Evolutionary conservation across 2,888 invertebrate species (phyloP).

Genomic region (Galerucella pusilla): DNA sequence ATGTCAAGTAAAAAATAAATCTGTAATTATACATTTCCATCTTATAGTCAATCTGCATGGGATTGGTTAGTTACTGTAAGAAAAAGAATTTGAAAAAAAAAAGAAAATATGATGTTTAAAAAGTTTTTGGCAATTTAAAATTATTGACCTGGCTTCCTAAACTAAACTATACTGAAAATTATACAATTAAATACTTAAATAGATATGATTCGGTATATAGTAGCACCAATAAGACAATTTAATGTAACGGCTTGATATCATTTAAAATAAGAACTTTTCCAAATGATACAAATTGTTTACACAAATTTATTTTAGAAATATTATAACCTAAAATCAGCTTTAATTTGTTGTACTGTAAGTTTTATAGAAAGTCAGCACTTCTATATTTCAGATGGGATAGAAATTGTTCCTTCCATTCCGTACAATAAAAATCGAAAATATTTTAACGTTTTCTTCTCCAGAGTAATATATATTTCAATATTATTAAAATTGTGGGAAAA

Average conservation of each 20-base stretch:
- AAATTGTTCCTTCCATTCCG: no score
- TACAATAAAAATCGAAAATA: no score
- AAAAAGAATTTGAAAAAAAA: neutral
- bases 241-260: neutral
- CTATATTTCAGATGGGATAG: no score
- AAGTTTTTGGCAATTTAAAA: neutral
- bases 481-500: no score
- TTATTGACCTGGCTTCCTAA: neutral
- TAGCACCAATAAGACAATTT: constrained; percentile 1
- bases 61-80: neutral
- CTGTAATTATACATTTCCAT: neutral
- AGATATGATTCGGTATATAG: neutral
- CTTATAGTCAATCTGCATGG: neutral
- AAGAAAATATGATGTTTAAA: neutral
- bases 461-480: no score
- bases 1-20: neutral
- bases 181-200: neutral
- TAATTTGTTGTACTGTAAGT: no score
- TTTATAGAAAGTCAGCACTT: no score
- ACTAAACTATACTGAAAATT: neutral
- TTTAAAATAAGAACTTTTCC: neutral
- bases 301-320: neutral
- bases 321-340: no score
- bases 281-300: neutral
- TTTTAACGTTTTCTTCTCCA: no score